Conservation (phyloP, 2,888 invertebrate species). For the Spilarctia lutea region DNA sequence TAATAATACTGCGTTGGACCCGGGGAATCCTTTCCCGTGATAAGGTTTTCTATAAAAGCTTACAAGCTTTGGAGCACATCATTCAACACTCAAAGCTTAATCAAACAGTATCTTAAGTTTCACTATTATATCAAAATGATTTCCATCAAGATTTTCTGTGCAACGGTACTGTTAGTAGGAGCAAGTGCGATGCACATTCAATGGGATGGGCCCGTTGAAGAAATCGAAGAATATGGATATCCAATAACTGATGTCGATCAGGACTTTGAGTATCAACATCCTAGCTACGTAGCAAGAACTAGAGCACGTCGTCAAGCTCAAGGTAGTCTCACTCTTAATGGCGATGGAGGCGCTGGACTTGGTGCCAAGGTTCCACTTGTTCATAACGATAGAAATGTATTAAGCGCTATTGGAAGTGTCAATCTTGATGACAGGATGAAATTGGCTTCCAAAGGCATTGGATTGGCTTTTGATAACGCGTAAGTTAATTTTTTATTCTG, state of each 20-base stretch:
- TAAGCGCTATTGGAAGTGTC: slow-evolving; percentile 28
- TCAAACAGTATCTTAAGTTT: background rate
- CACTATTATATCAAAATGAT: slow-evolving; percentile 7
- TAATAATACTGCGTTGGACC: background rate
- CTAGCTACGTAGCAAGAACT: slow-evolving; percentile 1
- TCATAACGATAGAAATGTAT: slow-evolving; percentile 18
- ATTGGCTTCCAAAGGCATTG: slow-evolving; percentile 18
- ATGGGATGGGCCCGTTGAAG: slow-evolving; percentile 14
- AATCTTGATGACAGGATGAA: slow-evolving; percentile 21
- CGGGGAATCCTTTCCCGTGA: slow-evolving; percentile 1
- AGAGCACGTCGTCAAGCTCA: slow-evolving; percentile 34
- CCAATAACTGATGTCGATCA: slow-evolving; percentile 4
- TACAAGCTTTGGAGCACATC: background rate
- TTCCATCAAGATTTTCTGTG: slow-evolving; percentile 21
- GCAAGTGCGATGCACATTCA: slow-evolving; percentile 31
- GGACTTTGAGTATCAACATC: slow-evolving; percentile 6
- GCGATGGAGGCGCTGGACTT: slow-evolving; percentile 29
- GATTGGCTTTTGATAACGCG: slow-evolving; percentile 34
- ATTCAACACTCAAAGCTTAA: background rate
- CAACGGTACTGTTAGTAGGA: slow-evolving; percentile 21
- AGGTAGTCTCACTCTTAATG: slow-evolving; percentile 26
- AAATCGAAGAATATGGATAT: slow-evolving; percentile 17
- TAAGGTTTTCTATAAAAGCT: slow-evolving; percentile 1
- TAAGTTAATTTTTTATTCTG: slow-evolving; percentile 8
- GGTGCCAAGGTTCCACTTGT: slow-evolving; percentile 26